A percentile compares a stretch with the other conserved stretches of the same genome.
These are phyloP conservation scores for Styela plicata DNA, from an alignment of 23 tunicate species.

Conservation along the genomic window DNA sequence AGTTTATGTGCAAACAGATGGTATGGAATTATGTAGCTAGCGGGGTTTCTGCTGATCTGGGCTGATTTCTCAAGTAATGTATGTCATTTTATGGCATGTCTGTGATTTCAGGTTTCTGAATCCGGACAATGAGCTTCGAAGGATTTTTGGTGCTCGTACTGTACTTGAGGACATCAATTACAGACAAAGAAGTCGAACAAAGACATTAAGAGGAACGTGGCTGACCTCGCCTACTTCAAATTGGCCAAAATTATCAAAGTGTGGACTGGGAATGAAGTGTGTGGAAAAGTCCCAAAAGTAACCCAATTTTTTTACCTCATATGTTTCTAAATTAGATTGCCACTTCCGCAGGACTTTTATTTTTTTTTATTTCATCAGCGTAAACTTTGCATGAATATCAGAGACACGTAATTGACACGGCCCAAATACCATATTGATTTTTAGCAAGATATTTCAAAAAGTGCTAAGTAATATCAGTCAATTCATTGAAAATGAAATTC, in stretches of 20 bases:
- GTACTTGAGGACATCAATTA: slow-evolving; percentile 41
- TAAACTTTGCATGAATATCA: too few species aligned
- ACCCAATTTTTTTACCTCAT: neutral
- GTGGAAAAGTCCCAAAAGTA: slow-evolving; percentile 27
- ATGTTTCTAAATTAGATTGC: neutral
- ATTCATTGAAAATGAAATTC: too few species aligned
- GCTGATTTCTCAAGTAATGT: too few species aligned
- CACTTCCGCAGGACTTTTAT: neutral
- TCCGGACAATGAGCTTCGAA: slow-evolving; percentile 74
- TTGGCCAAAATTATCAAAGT: slow-evolving; percentile 40
- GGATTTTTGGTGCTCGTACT: slow-evolving; percentile 75
- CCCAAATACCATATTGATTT: too few species aligned
- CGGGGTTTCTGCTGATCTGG: too few species aligned
- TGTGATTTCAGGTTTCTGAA: slow-evolving; percentile 49
- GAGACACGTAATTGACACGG: too few species aligned
- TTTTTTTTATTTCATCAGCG: too few species aligned
- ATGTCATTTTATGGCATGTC: too few species aligned
- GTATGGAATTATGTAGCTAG: too few species aligned
- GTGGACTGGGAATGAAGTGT: slow-evolving; percentile 58
- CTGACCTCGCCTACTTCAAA: slow-evolving; percentile 51
- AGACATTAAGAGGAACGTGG: slow-evolving; percentile 50
- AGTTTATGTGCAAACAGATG: too few species aligned
- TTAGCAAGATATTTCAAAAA: too few species aligned
- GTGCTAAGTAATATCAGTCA: too few species aligned
- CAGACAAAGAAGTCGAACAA: slow-evolving; percentile 50